Evolutionary conservation across 1,140 invertebrate genomes (phyloP).

Genomic region (Ceratosolen solmsi): DNA sequence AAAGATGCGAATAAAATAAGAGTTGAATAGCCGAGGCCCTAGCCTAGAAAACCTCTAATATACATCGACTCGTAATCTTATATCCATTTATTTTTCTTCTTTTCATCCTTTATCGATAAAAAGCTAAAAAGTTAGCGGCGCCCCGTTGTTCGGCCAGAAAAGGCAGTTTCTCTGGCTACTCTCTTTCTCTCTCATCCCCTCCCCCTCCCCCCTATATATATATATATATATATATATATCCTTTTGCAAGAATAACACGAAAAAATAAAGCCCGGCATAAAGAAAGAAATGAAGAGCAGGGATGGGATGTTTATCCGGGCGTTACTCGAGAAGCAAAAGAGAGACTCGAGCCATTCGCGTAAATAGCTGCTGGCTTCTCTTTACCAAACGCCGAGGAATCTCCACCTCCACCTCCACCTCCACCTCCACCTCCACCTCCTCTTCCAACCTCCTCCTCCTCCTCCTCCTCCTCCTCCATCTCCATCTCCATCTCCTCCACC

Average conservation of each 20-base stretch:
- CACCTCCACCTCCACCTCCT: not conserved
- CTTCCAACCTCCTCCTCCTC: not conserved
- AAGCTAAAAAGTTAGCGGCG: not conserved
- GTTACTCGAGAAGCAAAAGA: slow-evolving; percentile 21
- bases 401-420: not conserved
- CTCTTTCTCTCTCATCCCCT: not conserved
- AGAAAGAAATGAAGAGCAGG: slow-evolving; percentile 35
- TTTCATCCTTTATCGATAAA: slow-evolving; percentile 20
- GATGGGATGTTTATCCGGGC: slow-evolving; percentile 42
- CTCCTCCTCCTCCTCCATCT: no score
- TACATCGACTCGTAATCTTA: not conserved
- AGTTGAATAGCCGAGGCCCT: not conserved
- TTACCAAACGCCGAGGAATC: not conserved
- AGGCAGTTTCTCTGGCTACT: no score
- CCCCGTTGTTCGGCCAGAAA: not conserved
- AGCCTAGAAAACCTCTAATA: not conserved
- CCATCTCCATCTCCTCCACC: not conserved
- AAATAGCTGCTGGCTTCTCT: slow-evolving; percentile 23
- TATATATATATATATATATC: no score
- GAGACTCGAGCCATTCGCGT: slow-evolving; percentile 20
- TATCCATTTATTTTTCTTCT: not conserved
- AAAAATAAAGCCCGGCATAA: not conserved
- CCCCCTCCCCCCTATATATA: not conserved
- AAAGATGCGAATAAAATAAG: not conserved
- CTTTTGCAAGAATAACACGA: not conserved